Evolutionary conservation across 1,140 invertebrate species (phyloP), one percentile per base, ranked within the genome.

Genomic region (Pogonognathellus flavescens): DNA sequence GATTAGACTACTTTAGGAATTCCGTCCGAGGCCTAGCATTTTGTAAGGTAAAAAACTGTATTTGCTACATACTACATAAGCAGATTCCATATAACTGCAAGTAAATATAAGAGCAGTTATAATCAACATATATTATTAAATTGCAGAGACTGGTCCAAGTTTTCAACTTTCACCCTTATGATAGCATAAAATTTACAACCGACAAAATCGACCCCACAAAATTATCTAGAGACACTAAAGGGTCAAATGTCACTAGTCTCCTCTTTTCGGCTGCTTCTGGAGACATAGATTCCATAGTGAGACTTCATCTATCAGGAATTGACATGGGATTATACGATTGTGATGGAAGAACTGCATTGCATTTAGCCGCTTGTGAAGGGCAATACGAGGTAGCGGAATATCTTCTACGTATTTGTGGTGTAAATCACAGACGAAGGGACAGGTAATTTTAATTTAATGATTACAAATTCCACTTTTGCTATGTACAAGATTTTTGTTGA

Each of bases 91-190:
- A 57, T 14, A 14, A 13, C 2, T 57, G 53, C 9, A n/a, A 57
- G 1, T 57, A 57, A 57, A n/a, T n/a, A n/a, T n/a, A n/a, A n/a
- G n/a, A n/a, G n/a, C n/a, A n/a, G n/a, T n/a, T n/a, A n/a, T n/a
- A n/a, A n/a, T n/a, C n/a, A n/a, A n/a, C n/a, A n/a, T n/a, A 14
- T 84, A 13, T 50, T 50, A 0, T 3, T 9, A 16, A 49, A 41
- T 76, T 55, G 11, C 90, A 95, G 93, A 96, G 98, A 90, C 91
- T 99, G 70, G 95, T 99, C 3, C 92, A 93, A 57, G 93, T 94
- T 81, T 99, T 98, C 90, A 99, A 98, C 90, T 99, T 99, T 91
- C 98, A 99, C 92, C 95, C 98, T 89, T 99, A 98, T 89, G 98
- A 99, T 89, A 98, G 98, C 91, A 92, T 99, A 59, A 53, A 53